A percentile compares a stretch with the other conserved stretches of the same genome.
Conservation (phyloP, 2,113 vertebrate species). For the Trachemys scripta region DNA sequence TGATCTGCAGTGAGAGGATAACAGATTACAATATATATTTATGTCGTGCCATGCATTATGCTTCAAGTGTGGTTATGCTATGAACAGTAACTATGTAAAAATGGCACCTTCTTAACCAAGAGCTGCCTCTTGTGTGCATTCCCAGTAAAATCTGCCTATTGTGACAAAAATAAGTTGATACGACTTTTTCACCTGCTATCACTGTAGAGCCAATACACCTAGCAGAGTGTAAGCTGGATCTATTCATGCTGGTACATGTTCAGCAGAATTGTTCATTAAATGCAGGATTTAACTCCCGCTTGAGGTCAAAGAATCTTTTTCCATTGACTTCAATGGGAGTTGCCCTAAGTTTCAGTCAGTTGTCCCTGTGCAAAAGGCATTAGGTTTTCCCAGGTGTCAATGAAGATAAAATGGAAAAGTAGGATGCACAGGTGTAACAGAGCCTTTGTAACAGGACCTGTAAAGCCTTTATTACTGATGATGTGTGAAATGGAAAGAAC, state of each 20-base stretch:
- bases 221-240: background rate
- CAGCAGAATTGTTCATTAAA: background rate
- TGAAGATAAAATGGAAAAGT: background rate
- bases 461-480: background rate
- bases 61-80: background rate
- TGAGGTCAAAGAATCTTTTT: background rate
- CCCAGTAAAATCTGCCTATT: background rate
- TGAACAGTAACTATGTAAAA: background rate
- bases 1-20: slow-evolving; percentile 31
- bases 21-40: background rate
- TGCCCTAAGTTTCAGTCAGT: background rate
- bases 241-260: background rate
- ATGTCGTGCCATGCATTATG: background rate
- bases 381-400: background rate
- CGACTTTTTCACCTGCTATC: background rate
- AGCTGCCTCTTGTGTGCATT: background rate
- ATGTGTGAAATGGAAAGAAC: background rate
- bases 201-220: background rate
- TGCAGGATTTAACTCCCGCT: background rate
- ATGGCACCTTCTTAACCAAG: slow-evolving; percentile 3
- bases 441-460: background rate
- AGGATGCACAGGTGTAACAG: background rate
- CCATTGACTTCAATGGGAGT: background rate
- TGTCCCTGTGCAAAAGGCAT: background rate
- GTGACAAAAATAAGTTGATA: background rate